These are phyloP conservation scores for Rhombomys opimus DNA, from an alignment of 2,113 vertebrate species.

Conservation along the genomic window DNA sequence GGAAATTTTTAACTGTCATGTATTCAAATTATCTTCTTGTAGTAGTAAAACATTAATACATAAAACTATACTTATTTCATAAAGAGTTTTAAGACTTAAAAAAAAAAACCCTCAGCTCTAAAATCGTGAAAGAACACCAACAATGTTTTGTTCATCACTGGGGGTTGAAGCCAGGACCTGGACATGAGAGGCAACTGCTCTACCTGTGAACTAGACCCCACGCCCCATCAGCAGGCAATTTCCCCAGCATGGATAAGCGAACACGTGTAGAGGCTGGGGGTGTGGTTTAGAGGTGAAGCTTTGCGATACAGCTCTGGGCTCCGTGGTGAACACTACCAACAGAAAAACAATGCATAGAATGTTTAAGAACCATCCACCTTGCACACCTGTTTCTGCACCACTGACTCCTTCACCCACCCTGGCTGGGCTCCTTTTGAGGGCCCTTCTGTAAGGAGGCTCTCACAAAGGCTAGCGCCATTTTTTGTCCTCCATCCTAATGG, in stretches of 20 bases:
- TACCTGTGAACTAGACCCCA: neutral
- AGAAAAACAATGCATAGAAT: neutral
- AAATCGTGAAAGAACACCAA: neutral
- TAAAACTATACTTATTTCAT: conserved; percentile 4
- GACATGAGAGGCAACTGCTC: no score
- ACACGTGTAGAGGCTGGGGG: neutral
- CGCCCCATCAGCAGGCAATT: neutral
- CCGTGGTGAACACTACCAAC: neutral
- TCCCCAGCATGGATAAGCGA: neutral
- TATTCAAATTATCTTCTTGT: neutral
- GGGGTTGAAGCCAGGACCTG: neutral
- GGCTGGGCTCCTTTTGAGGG: neutral
- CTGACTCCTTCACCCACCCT: neutral
- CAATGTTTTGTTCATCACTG: neutral
- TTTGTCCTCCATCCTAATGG: neutral
- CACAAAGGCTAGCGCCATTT: neutral
- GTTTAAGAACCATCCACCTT: neutral
- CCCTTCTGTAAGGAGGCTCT: neutral
- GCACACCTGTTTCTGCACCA: neutral
- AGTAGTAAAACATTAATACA: neutral
- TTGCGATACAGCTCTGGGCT: neutral
- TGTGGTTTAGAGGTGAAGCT: neutral
- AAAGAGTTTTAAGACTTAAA: neutral
- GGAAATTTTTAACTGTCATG: neutral
- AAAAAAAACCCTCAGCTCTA: neutral